A percentile compares a stretch with the other conserved stretches of the same genome.
These are phyloP conservation scores for Callyntrura sp. DNA, from an alignment of 2,888 invertebrate genomes.

Conservation along the genomic window DNA sequence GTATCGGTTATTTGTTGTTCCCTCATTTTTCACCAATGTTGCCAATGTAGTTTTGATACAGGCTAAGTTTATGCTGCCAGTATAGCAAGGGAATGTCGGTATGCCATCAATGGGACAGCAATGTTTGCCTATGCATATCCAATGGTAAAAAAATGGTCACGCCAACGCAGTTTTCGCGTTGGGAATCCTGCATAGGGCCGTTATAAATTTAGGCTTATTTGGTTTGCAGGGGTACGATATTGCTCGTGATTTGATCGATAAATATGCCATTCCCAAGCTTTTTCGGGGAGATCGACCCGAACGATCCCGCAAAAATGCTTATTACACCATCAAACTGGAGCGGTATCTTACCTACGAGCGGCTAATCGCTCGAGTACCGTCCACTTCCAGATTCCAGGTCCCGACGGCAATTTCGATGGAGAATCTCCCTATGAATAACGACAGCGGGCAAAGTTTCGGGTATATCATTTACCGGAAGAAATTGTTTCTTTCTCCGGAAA, in stretches of 20 bases:
- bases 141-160: too few species aligned
- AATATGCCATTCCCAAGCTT: conserved; percentile 82
- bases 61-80: too few species aligned
- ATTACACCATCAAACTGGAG: conserved; percentile 84
- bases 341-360: conserved; percentile 83
- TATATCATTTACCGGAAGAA: conserved; percentile 87
- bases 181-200: too few species aligned
- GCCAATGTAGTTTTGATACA: too few species aligned
- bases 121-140: too few species aligned
- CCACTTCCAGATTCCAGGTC: conserved; percentile 60
- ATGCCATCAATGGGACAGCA: too few species aligned
- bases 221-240: conserved; percentile 84
- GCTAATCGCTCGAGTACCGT: conserved; percentile 83
- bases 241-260: conserved; percentile 82
- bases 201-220: conserved; percentile 11
- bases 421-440: conserved; percentile 83
- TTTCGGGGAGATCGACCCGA: conserved; percentile 85
- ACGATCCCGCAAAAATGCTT: conserved; percentile 84
- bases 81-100: too few species aligned
- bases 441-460: conserved; percentile 87
- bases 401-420: conserved; percentile 84
- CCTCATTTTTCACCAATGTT: too few species aligned
- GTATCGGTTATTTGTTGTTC: too few species aligned
- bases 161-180: too few species aligned
- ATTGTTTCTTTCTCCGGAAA: conserved; percentile 45